Evolutionary conservation across 2,888 invertebrate genomes (phyloP).

Genomic region (Eristalis intricaria): DNA sequence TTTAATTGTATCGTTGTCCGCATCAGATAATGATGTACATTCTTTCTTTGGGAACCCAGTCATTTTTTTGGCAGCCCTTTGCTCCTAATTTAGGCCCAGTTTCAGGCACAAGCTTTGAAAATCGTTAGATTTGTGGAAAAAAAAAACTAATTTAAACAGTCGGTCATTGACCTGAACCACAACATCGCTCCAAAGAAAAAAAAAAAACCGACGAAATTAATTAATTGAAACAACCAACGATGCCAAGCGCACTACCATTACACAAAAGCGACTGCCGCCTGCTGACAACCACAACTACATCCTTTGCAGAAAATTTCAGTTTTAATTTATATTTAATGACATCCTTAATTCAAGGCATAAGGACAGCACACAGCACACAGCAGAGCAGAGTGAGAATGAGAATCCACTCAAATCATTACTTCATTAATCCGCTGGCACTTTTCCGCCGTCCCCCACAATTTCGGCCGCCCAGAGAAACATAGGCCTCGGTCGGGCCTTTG

Average conservation of each 20-base stretch:
- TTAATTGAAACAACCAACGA: neutral
- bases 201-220: neutral
- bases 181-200: too few relatives aligned
- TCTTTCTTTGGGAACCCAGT: too few relatives aligned
- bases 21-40: too few relatives aligned
- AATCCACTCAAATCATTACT: slow-evolving; percentile 40
- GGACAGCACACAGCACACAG: slow-evolving; percentile 2
- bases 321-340: slow-evolving; percentile 49
- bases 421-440: slow-evolving; percentile 15
- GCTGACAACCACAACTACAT: neutral
- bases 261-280: neutral
- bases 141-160: too few relatives aligned
- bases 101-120: too few relatives aligned
- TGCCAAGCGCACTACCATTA: neutral
- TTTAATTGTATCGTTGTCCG: too few relatives aligned
- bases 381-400: neutral
- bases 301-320: slow-evolving; percentile 20
- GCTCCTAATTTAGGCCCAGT: too few relatives aligned
- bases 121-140: too few relatives aligned
- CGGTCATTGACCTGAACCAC: too few relatives aligned
- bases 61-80: too few relatives aligned
- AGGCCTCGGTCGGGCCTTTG: slow-evolving; percentile 9
- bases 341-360: slow-evolving; percentile 18
- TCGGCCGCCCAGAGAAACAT: neutral
- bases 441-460: neutral